Evolutionary conservation across 2,888 invertebrate species (phyloP).

Genomic region (Quadroppia sp.): DNA sequence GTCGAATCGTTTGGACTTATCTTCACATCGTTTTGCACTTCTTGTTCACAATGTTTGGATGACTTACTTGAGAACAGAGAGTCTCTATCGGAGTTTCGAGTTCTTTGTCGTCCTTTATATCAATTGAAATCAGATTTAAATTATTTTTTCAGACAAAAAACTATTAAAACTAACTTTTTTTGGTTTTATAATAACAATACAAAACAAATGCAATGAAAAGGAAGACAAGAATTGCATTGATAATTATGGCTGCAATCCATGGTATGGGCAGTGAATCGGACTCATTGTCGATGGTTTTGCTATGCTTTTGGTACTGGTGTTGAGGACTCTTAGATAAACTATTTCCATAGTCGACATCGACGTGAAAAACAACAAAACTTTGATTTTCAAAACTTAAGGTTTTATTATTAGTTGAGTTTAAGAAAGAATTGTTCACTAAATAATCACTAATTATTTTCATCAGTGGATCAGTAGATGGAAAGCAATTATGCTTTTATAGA

Average conservation of each 20-base stretch:
- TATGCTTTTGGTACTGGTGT: conserved; percentile 17
- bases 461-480: not conserved
- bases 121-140: not conserved
- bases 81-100: conserved; percentile 15
- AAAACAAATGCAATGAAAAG: conserved; percentile 44
- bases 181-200: conserved; percentile 45
- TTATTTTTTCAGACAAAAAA: not conserved
- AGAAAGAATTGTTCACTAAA: not conserved
- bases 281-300: conserved; percentile 15
- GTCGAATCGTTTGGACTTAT: not conserved
- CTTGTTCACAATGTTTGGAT: conserved; percentile 16
- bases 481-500: not conserved
- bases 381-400: not conserved
- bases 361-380: conserved; percentile 26
- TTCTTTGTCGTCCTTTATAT: conserved; percentile 17
- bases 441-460: not conserved
- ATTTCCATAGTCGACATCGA: not conserved
- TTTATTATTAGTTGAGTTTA: not conserved
- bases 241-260: conserved; percentile 46
- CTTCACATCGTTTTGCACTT: not conserved
- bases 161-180: conserved; percentile 39
- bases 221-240: conserved; percentile 45
- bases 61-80: conserved; percentile 17
- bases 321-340: conserved; percentile 10
- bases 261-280: conserved; percentile 43